Evolutionary conservation across 1,140 invertebrate genomes (phyloP).

Genomic region (Penaeus vannamei): DNA sequence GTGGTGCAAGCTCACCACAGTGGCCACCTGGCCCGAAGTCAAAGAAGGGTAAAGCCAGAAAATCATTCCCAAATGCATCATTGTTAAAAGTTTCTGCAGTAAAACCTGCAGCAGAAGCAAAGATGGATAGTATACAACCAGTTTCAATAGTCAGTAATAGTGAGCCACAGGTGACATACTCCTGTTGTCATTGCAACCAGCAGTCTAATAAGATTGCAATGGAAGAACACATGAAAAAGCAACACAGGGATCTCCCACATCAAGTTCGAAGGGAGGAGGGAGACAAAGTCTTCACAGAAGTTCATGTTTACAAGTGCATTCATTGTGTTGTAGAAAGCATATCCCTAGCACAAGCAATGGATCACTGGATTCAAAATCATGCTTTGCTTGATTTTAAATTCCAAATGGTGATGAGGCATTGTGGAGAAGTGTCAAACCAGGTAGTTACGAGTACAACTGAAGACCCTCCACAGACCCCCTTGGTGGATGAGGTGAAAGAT

Average conservation of each 20-base stretch:
- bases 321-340: constrained; percentile 61
- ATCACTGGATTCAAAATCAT: constrained; percentile 66
- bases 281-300: constrained; percentile 60
- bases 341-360: constrained; percentile 63
- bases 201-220: constrained; percentile 46
- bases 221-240: constrained; percentile 63
- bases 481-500: background rate
- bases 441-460: constrained; percentile 59
- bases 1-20: background rate
- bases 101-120: constrained; percentile 16
- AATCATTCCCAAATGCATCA: constrained; percentile 39
- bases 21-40: constrained; percentile 18
- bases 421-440: constrained; percentile 59
- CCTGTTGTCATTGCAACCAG: constrained; percentile 66
- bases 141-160: constrained; percentile 1
- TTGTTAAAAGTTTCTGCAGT: constrained; percentile 28
- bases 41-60: constrained; percentile 32
- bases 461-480: constrained; percentile 13
- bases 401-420: constrained; percentile 50
- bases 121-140: background rate
- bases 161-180: constrained; percentile 42
- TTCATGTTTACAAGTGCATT: constrained; percentile 65
- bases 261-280: constrained; percentile 61
- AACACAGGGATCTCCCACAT: constrained; percentile 64
- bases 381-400: constrained; percentile 61